phyloP scores from a whole-genome alignment of 2,888 invertebrate genomes.

The Temnothorax ravouxi region DNA sequence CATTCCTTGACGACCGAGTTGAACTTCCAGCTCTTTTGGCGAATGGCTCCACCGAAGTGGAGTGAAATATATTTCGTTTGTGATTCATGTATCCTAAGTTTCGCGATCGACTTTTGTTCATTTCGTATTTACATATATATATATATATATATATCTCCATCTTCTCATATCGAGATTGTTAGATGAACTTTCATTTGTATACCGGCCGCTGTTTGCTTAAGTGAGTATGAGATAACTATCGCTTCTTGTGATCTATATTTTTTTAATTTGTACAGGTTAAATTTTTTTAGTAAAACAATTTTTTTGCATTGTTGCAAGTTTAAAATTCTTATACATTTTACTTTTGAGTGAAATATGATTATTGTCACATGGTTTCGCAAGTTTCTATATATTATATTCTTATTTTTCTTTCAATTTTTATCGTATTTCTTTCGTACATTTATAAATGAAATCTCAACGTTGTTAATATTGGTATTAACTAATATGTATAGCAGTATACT shows the following conservation, averaged over 20 bases:
- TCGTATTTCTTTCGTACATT: not conserved
- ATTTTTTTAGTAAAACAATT: not conserved
- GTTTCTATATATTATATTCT: not conserved
- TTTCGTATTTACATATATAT: not conserved
- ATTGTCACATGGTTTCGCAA: not conserved
- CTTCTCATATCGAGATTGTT: not conserved
- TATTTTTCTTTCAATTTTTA: not conserved
- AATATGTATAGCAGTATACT: not conserved
- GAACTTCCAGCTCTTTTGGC: conserved; percentile 64
- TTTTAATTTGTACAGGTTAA: not conserved
- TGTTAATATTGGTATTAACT: not conserved
- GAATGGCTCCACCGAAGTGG: conserved; percentile 14
- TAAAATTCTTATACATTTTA: not conserved
- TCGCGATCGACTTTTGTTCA: conserved; percentile 21
- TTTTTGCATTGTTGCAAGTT: not conserved
- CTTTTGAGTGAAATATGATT: not conserved
- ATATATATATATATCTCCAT: not conserved
- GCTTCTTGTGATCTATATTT: not conserved
- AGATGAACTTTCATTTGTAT: not conserved
- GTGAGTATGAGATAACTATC: not conserved
- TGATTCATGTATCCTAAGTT: conserved; percentile 16
- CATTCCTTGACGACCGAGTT: conserved; percentile 49
- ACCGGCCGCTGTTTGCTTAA: not conserved
- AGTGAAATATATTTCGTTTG: conserved; percentile 31
- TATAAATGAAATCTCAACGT: not conserved